phyloP scores from a whole-genome alignment of 2,113 vertebrate species.

The Pachycephala philippinensis region DNA sequence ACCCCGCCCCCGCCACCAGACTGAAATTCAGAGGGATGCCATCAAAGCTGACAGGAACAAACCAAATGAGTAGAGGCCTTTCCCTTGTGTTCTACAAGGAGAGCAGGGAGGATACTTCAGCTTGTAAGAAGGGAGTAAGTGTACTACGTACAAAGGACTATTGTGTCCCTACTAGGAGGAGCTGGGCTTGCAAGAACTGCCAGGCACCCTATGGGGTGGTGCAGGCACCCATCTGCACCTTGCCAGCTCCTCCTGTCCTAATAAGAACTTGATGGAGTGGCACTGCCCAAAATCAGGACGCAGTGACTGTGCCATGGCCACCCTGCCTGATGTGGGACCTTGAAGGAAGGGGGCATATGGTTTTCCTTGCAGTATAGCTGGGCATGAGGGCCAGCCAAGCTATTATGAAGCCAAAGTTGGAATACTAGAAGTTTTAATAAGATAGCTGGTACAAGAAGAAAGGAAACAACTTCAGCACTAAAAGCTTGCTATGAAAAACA shows the following conservation, averaged over 20 bases:
- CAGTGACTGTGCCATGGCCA: neutral
- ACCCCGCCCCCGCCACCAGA: accelerated
- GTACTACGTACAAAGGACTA: neutral
- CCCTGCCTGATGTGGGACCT: neutral
- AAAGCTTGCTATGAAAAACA: neutral
- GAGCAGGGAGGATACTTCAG: neutral
- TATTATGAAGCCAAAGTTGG: neutral
- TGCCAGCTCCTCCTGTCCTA: neutral
- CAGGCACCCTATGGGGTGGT: neutral
- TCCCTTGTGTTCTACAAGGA: accelerated
- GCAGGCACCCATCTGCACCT: neutral
- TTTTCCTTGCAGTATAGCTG: neutral
- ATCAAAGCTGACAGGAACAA: neutral
- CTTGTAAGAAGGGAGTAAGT: neutral
- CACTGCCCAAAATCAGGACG: neutral
- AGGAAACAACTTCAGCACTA: neutral
- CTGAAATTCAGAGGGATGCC: neutral
- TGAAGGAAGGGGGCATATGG: neutral
- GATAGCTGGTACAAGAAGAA: neutral
- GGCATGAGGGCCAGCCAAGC: neutral
- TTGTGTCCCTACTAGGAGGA: neutral
- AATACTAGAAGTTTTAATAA: neutral
- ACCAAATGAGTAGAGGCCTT: neutral
- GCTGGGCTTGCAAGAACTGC: neutral
- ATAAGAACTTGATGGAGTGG: neutral